Conservation (phyloP, 2,888 invertebrate genomes). For the Pyrrhosoma nymphula region DNA sequence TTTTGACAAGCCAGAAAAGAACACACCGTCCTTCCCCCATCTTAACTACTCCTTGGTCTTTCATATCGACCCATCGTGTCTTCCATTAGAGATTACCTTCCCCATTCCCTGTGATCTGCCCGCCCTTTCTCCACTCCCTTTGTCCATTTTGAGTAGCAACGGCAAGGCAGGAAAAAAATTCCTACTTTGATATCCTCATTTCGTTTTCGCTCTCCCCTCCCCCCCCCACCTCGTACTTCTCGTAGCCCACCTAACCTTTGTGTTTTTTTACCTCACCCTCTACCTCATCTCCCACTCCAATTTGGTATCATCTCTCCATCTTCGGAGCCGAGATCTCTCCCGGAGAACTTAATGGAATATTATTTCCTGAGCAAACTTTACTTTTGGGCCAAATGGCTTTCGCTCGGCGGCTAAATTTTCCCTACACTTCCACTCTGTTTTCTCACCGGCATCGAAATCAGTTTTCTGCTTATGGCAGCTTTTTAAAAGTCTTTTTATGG, state of each 20-base stretch:
- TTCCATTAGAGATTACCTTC: slow-evolving; percentile 8
- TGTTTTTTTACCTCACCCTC: not conserved
- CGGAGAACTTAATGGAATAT: not conserved
- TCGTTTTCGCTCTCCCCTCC: not conserved
- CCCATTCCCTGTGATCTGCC: not conserved
- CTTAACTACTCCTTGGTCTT: not conserved
- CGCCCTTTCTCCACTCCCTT: not conserved
- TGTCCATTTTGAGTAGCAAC: not conserved
- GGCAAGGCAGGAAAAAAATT: not conserved
- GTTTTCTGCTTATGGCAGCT: not conserved
- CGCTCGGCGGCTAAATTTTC: not conserved
- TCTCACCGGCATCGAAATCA: not conserved
- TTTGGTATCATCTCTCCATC: slow-evolving; percentile 1
- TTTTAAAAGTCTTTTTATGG: not conserved
- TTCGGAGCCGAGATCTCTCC: not conserved
- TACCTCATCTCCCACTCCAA: not conserved
- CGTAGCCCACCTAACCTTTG: not conserved
- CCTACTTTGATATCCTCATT: not conserved
- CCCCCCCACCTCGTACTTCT: not conserved
- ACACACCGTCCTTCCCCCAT: not conserved
- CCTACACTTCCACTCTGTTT: not conserved
- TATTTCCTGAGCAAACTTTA: not conserved
- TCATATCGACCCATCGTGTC: not conserved
- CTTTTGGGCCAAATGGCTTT: not conserved
- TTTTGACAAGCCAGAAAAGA: not conserved